Conservation (phyloP, 2,797 vertebrate genomes). For the Hypotaenidia philippensis region DNA sequence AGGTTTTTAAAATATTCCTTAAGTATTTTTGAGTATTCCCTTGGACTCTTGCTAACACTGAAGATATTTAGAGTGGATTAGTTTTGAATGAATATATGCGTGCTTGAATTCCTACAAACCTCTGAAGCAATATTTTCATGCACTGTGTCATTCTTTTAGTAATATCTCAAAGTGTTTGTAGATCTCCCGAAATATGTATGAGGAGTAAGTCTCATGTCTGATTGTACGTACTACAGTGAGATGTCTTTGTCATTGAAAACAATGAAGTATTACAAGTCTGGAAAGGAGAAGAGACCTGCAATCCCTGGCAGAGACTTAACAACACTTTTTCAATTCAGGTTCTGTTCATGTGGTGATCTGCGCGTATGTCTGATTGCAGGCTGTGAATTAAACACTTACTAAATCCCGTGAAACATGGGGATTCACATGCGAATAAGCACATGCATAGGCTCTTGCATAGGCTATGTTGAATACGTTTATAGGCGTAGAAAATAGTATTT, state of each 20-base stretch:
- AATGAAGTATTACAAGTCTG: not conserved
- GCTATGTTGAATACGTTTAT: not conserved
- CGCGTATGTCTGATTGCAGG: not conserved
- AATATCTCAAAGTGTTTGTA: not conserved
- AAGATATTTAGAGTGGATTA: not conserved
- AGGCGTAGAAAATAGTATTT: not conserved
- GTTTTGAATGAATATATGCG: not conserved
- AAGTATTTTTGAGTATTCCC: not conserved
- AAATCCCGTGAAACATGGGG: not conserved
- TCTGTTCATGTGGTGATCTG: not conserved
- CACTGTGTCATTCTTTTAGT: not conserved
- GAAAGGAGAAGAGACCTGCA: not conserved
- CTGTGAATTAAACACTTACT: not conserved
- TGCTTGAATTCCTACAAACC: not conserved
- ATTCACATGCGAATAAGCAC: not conserved
- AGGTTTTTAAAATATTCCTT: not conserved
- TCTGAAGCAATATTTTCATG: not conserved
- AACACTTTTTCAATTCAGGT: not conserved
- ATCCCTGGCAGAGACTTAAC: not conserved
- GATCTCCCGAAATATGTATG: not conserved
- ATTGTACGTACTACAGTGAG: not conserved
- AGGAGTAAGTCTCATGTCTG: not conserved
- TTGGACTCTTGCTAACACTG: not conserved
- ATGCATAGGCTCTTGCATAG: not conserved
- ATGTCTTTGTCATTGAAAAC: not conserved